Evolutionary conservation across 2,888 invertebrate genomes (phyloP), one percentile per base, ranked within the genome.

Genomic region (Hedychridium roseum): DNA sequence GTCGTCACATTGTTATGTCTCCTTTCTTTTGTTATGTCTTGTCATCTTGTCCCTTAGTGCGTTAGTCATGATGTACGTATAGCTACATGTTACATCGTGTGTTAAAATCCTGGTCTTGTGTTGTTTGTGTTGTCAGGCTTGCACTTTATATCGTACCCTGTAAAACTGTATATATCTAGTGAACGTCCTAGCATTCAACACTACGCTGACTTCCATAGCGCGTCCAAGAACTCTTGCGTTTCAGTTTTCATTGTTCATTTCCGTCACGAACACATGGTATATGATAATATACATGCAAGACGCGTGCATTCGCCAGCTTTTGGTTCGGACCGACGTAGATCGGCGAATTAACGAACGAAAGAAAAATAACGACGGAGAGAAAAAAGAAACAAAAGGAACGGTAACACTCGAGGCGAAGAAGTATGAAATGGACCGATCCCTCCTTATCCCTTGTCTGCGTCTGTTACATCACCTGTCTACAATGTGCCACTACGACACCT

Each of bases 381-480:
- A 18, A 41, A 36, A 16, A 21, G 23, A 20, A 42, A 23, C 14
- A 41, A 30, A 18, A 38, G 32, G 50, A 51, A 54, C 43, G 50
- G 62, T 61, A 31, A 31, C 31, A 31, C 31, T 18, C 15, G 18
- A 18, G 17, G 18, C 27, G 38, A 50, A 52, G 42, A 39, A 58
- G 59, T 58, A 36, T 21, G n/a, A 2, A 39, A 38, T 28, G 15
- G 30, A 31, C 65, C 68, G 51, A n/a, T 67, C 71, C 66, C 68
- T 66, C 71, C 75, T 68, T 60, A 63, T 76, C 76, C 71, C 71
- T 77, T 79, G 79, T 79, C 78, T 79, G 72, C 76, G 78, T 79
- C 79, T 76, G 68, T 72, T 68, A n/a, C 73, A 71, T 73, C 71
- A 74, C 75, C 71, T 75, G 71, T 66, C 64, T 68, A 68, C 62